Conservation (phyloP, 2,797 vertebrate genomes). For the Macroramphosus scolopax region DNA sequence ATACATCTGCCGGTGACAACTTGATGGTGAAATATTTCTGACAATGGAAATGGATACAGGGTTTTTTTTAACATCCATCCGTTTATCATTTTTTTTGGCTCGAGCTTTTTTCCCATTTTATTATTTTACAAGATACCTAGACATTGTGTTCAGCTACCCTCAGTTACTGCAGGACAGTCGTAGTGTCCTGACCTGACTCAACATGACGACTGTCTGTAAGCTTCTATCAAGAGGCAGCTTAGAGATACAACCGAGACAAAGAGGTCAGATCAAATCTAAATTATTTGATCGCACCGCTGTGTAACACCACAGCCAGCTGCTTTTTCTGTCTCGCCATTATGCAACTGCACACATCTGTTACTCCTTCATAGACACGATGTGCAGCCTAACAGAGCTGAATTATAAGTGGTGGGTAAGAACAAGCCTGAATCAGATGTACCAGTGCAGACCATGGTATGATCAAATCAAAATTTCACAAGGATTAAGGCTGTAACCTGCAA, state of each 20-base stretch:
- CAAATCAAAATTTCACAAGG: constrained; percentile 36
- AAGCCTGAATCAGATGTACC: constrained; percentile 26
- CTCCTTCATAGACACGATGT: constrained; percentile 47
- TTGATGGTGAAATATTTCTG: constrained; percentile 51
- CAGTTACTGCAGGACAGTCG: too few species aligned
- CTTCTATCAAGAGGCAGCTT: constrained; percentile 15
- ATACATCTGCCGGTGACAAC: constrained; percentile 57
- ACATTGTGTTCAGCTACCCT: too few species aligned
- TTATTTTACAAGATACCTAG: background rate
- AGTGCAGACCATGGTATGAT: constrained; percentile 22
- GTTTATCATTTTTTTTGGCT: background rate
- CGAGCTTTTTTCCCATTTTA: background rate
- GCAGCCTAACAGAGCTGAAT: constrained; percentile 52
- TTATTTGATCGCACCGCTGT: constrained; percentile 62
- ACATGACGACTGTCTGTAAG: constrained; percentile 36
- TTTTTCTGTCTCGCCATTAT: constrained; percentile 52
- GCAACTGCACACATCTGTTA: constrained; percentile 77
- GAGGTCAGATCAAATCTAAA: constrained; percentile 70
- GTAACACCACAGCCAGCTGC: constrained; percentile 48
- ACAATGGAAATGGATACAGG: constrained; percentile 39
- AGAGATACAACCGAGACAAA: constrained; percentile 45
- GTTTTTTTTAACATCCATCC: constrained; percentile 31
- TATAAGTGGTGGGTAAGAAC: constrained; percentile 31
- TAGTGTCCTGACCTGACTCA: constrained; percentile 16
- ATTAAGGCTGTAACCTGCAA: constrained; percentile 41